phyloP scores from a whole-genome alignment of 2,797 vertebrate species.

The Brachyrhaphis roseni region DNA sequence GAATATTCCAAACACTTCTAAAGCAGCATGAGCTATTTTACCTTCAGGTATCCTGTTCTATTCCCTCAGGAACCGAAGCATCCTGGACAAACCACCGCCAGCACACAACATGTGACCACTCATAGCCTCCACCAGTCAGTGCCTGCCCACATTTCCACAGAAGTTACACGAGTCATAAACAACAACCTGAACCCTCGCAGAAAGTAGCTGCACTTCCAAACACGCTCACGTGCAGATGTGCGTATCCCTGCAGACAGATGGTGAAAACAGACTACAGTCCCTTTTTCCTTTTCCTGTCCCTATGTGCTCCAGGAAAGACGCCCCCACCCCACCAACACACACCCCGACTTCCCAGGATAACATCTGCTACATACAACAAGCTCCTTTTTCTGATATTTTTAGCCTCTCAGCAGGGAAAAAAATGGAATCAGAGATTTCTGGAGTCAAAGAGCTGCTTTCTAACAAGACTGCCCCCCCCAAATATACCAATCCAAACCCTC shows the following conservation, averaged over 20 bases:
- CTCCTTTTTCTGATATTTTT: conserved; percentile 77
- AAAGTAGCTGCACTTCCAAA: conserved; percentile 13
- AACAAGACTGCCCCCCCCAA: conserved; percentile 35
- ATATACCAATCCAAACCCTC: background rate
- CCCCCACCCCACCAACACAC: conserved; percentile 34
- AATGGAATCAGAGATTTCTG: conserved; percentile 45
- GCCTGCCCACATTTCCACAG: conserved; percentile 31
- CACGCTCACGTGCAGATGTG: conserved; percentile 44
- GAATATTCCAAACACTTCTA: background rate
- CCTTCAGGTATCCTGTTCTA: background rate
- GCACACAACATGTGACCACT: conserved; percentile 11
- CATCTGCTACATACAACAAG: conserved; percentile 73
- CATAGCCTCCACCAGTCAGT: conserved; percentile 13
- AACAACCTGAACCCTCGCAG: conserved; percentile 41
- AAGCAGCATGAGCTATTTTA: background rate
- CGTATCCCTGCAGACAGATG: conserved; percentile 43
- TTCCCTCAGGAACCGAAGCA: background rate
- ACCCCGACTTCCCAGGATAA: conserved; percentile 34
- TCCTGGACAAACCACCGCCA: conserved; percentile 13
- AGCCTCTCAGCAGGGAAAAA: conserved; percentile 61
- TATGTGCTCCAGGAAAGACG: conserved; percentile 28
- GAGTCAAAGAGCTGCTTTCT: conserved; percentile 80
- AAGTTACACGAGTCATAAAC: conserved; percentile 30
- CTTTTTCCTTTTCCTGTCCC: conserved; percentile 44
- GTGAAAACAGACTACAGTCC: conserved; percentile 46